Evolutionary conservation across 2,888 invertebrate genomes (phyloP).

Genomic region (Tipula confusa): DNA sequence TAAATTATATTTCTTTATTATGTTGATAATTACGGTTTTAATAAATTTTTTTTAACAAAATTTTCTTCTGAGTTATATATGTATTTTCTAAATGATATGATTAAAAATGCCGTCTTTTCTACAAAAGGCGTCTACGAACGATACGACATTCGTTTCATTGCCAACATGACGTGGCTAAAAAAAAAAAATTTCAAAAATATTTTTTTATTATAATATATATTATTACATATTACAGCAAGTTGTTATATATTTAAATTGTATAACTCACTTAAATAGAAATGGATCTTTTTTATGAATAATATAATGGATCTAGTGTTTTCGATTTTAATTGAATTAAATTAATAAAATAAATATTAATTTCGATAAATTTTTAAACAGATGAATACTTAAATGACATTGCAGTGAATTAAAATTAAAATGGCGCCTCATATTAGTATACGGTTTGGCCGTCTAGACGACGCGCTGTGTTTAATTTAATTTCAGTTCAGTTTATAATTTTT

Average conservation of each 20-base stretch:
- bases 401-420: conserved; percentile 28
- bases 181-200: conserved; percentile 30
- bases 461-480: background rate
- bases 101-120: conserved; percentile 31
- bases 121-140: conserved; percentile 37
- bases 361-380: conserved; percentile 7
- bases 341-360: conserved; percentile 22
- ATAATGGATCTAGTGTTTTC: conserved; percentile 14
- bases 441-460: background rate
- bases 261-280: conserved; percentile 27
- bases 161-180: conserved; percentile 39
- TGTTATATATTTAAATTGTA: background rate
- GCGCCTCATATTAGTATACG: background rate
- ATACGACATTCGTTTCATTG: conserved; percentile 36
- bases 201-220: background rate
- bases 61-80: conserved; percentile 15
- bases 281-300: background rate
- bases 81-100: conserved; percentile 31
- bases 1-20: background rate
- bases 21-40: conserved; percentile 4
- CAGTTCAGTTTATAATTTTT: background rate
- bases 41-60: background rate
- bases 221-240: conserved; percentile 25
- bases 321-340: conserved; percentile 3
- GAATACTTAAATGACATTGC: conserved; percentile 29